Conservation (phyloP, 2,888 invertebrate species). For the Eucera pruinosa region DNA sequence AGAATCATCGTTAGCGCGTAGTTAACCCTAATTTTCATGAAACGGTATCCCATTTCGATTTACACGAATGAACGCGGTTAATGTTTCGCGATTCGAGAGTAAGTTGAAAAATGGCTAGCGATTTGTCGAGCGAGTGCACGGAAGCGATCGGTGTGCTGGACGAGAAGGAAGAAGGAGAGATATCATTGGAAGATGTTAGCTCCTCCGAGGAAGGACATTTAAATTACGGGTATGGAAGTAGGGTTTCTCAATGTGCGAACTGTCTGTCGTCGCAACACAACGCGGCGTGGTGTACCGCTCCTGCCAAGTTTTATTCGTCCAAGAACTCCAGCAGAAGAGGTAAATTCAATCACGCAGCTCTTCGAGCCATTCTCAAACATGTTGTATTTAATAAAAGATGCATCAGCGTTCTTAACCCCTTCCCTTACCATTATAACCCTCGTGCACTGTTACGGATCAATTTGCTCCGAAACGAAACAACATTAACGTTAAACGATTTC, state of each 20-base stretch:
- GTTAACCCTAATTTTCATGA: conserved; percentile 46
- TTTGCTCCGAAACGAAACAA: too few relatives aligned
- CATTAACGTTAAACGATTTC: too few relatives aligned
- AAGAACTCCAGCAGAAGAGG: conserved; percentile 61
- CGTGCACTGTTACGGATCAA: too few relatives aligned
- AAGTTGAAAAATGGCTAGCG: conserved; percentile 80
- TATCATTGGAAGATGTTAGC: conserved; percentile 83
- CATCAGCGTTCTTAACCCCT: too few relatives aligned
- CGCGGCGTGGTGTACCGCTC: conserved; percentile 73
- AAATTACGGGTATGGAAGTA: conserved; percentile 68
- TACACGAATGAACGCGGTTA: conserved; percentile 52
- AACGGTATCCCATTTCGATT: conserved; percentile 15
- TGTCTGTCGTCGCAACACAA: conserved; percentile 73
- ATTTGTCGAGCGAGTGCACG: conserved; percentile 79
- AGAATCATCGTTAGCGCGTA: conserved; percentile 41
- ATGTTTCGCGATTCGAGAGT: conserved; percentile 51
- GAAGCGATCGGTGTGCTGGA: conserved; percentile 79
- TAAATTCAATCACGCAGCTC: conserved; percentile 42
- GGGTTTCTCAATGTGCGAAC: conserved; percentile 65
- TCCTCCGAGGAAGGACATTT: conserved; percentile 81
- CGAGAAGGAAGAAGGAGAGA: conserved; percentile 82
- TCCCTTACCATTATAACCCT: too few relatives aligned
- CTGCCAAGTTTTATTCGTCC: conserved; percentile 47
- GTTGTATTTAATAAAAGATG: background rate
- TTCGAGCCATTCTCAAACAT: background rate